These are phyloP conservation scores for Yponomeuta sedellus DNA, from an alignment of 2,888 invertebrate genomes.

Conservation along the genomic window DNA sequence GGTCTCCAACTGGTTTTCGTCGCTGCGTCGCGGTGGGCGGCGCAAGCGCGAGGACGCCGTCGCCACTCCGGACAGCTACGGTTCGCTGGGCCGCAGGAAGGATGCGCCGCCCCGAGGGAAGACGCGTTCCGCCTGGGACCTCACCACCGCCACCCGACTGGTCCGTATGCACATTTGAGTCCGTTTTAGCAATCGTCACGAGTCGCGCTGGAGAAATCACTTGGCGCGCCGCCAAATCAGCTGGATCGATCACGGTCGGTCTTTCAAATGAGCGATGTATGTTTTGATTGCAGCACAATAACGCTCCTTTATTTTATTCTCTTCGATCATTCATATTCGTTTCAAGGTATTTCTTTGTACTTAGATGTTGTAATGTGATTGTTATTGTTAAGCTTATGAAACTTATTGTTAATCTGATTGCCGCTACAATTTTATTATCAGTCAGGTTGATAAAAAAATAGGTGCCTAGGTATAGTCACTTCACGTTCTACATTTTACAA, in stretches of 20 bases:
- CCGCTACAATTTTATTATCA: not conserved
- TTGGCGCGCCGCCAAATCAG: constrained; percentile 65
- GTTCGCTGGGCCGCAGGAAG: constrained; percentile 70
- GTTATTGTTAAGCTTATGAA: not conserved
- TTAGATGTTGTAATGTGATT: not conserved
- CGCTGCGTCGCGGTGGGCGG: constrained; percentile 79
- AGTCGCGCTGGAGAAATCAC: constrained; percentile 46
- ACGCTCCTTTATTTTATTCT: not conserved
- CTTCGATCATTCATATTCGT: not conserved
- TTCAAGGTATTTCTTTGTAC: not conserved
- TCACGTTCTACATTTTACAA: no score
- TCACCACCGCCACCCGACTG: constrained; percentile 74
- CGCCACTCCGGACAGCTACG: constrained; percentile 71
- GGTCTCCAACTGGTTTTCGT: constrained; percentile 88
- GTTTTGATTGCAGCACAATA: not conserved
- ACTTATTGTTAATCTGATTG: not conserved
- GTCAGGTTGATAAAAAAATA: not conserved
- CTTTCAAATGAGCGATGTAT: constrained; percentile 28
- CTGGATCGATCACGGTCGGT: constrained; percentile 62
- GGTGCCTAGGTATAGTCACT: not conserved
- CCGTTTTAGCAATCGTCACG: constrained; percentile 23
- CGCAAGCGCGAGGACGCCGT: constrained; percentile 62
- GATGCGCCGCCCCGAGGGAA: constrained; percentile 66
- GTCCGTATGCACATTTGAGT: constrained; percentile 55
- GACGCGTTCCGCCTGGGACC: constrained; percentile 78